Percentiles rank a stretch among this genome's conserved stretches.
Evolutionary conservation across 2,797 vertebrate species (phyloP).

Genomic region (Sebastes trivittatus): DNA sequence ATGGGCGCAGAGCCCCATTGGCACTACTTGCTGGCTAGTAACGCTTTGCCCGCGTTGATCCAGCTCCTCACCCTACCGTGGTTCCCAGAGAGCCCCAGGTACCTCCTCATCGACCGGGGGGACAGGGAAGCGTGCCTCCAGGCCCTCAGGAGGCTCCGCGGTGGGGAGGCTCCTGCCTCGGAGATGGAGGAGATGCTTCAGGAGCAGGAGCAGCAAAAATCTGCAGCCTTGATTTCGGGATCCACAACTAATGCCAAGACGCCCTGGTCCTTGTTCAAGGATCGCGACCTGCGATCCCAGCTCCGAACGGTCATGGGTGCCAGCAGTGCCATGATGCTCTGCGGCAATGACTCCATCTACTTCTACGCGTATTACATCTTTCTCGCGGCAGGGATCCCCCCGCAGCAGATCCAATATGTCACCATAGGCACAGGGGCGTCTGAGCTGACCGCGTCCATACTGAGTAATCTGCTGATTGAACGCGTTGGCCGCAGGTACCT

Average conservation of each 20-base stretch:
- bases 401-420: slow-evolving; percentile 84
- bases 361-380: slow-evolving; percentile 91
- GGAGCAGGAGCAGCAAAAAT: slow-evolving; percentile 73
- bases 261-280: slow-evolving; percentile 82
- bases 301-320: slow-evolving; percentile 82
- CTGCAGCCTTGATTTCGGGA: slow-evolving; percentile 30
- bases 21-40: slow-evolving; percentile 90
- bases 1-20: slow-evolving; percentile 85
- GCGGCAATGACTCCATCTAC: slow-evolving; percentile 90
- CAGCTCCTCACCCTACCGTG: slow-evolving; percentile 89
- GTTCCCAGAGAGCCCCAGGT: slow-evolving; percentile 92
- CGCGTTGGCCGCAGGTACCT: slow-evolving; percentile 82
- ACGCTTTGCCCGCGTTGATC: slow-evolving; percentile 83
- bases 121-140: slow-evolving; percentile 83
- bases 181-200: slow-evolving; percentile 90
- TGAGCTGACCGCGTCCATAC: slow-evolving; percentile 81
- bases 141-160: slow-evolving; percentile 84
- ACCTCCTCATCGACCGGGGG: slow-evolving; percentile 89
- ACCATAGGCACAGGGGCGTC: slow-evolving; percentile 88
- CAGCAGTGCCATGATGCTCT: slow-evolving; percentile 91
- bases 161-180: slow-evolving; percentile 61
- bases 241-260: slow-evolving; percentile 52
- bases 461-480: slow-evolving; percentile 88
- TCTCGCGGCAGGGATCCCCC: slow-evolving; percentile 83
- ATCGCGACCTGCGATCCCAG: slow-evolving; percentile 77